A percentile compares a stretch with the other conserved stretches of the same genome.
Evolutionary conservation across 2,888 invertebrate genomes (phyloP).

Genomic region (Lepidochrysops patricia): DNA sequence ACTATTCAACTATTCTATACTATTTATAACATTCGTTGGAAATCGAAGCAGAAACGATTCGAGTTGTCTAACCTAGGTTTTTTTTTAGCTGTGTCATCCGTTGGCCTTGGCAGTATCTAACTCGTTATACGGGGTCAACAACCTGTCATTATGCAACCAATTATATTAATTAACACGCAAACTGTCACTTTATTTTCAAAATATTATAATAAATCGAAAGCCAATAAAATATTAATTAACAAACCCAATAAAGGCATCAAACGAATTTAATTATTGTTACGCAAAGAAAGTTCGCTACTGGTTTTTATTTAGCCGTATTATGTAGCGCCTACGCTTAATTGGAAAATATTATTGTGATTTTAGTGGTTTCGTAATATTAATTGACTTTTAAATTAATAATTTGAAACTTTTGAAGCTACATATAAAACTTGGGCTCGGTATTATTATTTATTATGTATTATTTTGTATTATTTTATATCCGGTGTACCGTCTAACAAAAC

Average conservation of each 20-base stretch:
- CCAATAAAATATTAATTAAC: not conserved
- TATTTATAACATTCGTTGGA: no score
- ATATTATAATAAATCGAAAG: not conserved
- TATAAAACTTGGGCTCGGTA: no score
- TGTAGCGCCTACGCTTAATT: not conserved
- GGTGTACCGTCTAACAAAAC: no score
- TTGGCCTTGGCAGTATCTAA: not conserved
- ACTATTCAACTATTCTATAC: no score
- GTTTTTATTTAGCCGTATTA: not conserved
- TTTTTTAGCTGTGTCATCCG: not conserved
- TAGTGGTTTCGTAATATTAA: not conserved
- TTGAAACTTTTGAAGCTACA: not conserved
- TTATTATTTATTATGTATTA: no score
- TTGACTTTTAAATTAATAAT: not conserved
- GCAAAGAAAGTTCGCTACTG: not conserved
- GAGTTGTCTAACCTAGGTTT: not conserved
- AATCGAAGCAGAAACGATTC: no score
- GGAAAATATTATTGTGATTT: not conserved
- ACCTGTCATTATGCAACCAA: not conserved
- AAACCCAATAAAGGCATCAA: not conserved
- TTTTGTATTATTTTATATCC: no score
- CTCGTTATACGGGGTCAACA: not conserved
- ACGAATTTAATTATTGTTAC: not conserved
- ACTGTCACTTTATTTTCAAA: not conserved
- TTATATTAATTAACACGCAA: not conserved